Conservation (phyloP, 2,888 invertebrate genomes). For the Nebria salina region DNA sequence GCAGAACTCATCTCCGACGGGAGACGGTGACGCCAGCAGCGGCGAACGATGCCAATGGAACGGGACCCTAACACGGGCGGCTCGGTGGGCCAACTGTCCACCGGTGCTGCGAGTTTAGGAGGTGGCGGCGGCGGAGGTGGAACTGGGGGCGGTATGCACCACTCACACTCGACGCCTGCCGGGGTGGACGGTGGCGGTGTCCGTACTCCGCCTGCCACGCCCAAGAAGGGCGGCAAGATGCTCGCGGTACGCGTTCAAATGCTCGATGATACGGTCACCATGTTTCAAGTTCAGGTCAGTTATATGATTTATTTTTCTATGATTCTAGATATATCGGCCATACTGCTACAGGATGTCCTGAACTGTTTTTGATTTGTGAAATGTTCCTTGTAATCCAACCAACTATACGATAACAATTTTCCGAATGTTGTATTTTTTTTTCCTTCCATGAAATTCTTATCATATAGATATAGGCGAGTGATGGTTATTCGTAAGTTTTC, state of each 20-base stretch:
- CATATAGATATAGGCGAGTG: neutral
- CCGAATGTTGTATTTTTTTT: neutral
- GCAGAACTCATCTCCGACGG: slow-evolving; percentile 17
- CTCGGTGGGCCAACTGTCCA: slow-evolving; percentile 61
- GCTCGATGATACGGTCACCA: slow-evolving; percentile 88
- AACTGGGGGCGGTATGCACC: slow-evolving; percentile 71
- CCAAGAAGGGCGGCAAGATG: slow-evolving; percentile 88
- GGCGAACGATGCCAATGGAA: slow-evolving; percentile 52
- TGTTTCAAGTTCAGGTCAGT: slow-evolving; percentile 91
- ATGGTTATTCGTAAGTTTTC: neutral
- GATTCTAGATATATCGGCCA: neutral
- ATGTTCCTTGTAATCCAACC: neutral
- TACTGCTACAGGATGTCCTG: neutral
- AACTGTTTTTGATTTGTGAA: neutral
- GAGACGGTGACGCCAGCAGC: slow-evolving; percentile 16
- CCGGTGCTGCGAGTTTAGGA: slow-evolving; percentile 50
- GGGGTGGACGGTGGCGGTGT: slow-evolving; percentile 79
- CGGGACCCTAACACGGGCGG: slow-evolving; percentile 56
- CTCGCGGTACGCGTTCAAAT: slow-evolving; percentile 87
- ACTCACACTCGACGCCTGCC: slow-evolving; percentile 85
- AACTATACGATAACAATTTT: neutral
- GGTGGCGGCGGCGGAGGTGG: slow-evolving; percentile 58
- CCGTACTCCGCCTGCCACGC: slow-evolving; percentile 81
- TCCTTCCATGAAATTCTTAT: neutral
- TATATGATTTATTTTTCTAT: neutral